A percentile compares a stretch with the other conserved stretches of the same genome.
Evolutionary conservation across 2,113 vertebrate species (phyloP).

Genomic region (Fregetta grallaria): DNA sequence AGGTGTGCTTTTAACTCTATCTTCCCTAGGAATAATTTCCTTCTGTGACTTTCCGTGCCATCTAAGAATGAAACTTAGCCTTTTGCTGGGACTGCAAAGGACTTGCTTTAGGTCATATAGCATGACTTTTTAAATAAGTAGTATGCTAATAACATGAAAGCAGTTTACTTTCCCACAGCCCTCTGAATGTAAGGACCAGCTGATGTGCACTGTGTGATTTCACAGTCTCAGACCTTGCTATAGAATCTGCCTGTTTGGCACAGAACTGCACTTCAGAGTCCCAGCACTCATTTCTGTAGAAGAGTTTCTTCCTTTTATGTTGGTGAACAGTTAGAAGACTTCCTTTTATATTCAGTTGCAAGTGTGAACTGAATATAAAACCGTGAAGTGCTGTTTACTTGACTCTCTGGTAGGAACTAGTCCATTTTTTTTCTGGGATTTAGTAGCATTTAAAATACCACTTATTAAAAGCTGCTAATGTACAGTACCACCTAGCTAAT

Average conservation of each 20-base stretch:
- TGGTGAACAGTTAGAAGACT: constrained; percentile 5
- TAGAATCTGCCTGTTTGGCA: background rate
- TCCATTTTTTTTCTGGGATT: background rate
- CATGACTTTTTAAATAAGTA: background rate
- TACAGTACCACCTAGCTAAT: background rate
- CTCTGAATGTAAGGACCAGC: background rate
- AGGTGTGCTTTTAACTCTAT: background rate
- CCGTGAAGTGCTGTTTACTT: background rate
- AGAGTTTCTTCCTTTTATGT: constrained; percentile 19
- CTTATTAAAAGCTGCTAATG: background rate
- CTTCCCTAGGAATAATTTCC: background rate
- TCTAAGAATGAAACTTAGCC: background rate
- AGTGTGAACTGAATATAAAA: constrained; percentile 25
- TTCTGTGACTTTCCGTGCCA: background rate
- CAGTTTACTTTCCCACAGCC: background rate
- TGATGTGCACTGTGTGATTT: background rate
- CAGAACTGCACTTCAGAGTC: background rate
- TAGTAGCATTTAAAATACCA: background rate
- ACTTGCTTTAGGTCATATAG: background rate
- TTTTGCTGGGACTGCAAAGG: background rate
- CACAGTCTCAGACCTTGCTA: background rate
- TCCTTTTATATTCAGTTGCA: background rate
- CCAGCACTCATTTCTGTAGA: background rate
- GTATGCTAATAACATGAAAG: background rate
- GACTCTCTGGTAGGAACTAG: background rate